These are phyloP conservation scores for Diarsia mendica DNA, from an alignment of 2,888 invertebrate species.

Conservation along the genomic window DNA sequence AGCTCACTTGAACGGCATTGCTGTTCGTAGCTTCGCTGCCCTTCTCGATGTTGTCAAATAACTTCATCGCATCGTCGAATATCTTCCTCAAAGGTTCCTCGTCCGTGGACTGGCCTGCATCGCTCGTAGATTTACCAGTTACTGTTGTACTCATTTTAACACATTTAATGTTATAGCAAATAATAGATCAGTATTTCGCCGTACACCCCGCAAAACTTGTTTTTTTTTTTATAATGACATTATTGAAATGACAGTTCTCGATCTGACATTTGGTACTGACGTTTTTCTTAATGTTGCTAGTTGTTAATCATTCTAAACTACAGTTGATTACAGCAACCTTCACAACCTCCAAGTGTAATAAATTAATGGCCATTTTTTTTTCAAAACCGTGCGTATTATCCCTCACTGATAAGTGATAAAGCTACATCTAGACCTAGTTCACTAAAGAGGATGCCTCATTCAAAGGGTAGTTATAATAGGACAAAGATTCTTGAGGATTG, in stretches of 20 bases:
- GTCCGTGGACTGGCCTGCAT: slow-evolving; percentile 76
- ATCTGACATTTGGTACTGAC: not conserved
- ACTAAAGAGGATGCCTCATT: no score
- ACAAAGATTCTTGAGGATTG: no score
- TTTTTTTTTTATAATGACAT: slow-evolving; percentile 39
- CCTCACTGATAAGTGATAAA: no score
- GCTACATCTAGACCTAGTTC: no score
- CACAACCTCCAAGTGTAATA: not conserved
- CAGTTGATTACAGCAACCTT: not conserved
- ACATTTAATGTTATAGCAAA: slow-evolving; percentile 1
- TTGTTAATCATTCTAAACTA: not conserved
- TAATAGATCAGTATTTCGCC: slow-evolving; percentile 20
- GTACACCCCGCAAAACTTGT: slow-evolving; percentile 33
- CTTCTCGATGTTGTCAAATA: slow-evolving; percentile 92
- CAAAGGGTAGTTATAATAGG: no score
- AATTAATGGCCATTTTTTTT: no score
- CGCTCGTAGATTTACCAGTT: slow-evolving; percentile 72
- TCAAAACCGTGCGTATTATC: not conserved
- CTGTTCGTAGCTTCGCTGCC: slow-evolving; percentile 93
- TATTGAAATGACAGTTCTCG: slow-evolving; percentile 6
- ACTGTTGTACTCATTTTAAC: slow-evolving; percentile 40
- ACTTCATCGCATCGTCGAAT: slow-evolving; percentile 93
- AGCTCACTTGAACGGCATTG: slow-evolving; percentile 92
- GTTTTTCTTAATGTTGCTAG: slow-evolving; percentile 20
- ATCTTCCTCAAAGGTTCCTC: slow-evolving; percentile 83